Evolutionary conservation across 2,113 vertebrate species (phyloP).

Genomic region (Heterotis niloticus): DNA sequence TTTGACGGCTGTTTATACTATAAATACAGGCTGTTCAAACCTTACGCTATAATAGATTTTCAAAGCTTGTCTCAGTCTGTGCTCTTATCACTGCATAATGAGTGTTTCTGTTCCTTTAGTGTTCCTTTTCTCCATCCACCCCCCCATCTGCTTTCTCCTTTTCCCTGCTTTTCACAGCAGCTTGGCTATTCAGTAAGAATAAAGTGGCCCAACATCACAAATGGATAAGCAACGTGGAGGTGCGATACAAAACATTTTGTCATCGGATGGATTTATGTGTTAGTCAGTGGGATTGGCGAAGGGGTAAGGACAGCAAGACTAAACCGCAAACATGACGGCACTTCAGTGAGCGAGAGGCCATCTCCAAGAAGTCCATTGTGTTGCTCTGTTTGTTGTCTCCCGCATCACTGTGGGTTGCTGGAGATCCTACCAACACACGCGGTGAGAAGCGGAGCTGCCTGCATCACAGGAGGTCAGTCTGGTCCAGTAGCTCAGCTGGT

Average conservation of each 20-base stretch:
- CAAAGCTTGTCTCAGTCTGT: not conserved
- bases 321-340: no score
- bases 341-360: no score
- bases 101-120: not conserved
- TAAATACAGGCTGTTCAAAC: not conserved
- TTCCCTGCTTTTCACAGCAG: not conserved
- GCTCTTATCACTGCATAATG: not conserved
- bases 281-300: no score
- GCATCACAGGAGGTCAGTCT: slow-evolving; percentile 49
- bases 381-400: no score
- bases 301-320: no score
- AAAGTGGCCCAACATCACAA: not conserved
- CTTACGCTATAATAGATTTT: not conserved
- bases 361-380: not conserved
- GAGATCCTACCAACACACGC: slow-evolving; percentile 52
- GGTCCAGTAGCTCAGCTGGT: not conserved
- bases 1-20: not conserved
- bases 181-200: slow-evolving; percentile 5
- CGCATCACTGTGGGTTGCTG: not conserved
- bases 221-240: not conserved
- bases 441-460: slow-evolving; percentile 43
- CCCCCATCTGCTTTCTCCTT: not conserved
- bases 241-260: not conserved
- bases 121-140: not conserved
- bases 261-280: not conserved